phyloP scores from a whole-genome alignment of 2,113 vertebrate species.

The Taurulus bubalis region DNA sequence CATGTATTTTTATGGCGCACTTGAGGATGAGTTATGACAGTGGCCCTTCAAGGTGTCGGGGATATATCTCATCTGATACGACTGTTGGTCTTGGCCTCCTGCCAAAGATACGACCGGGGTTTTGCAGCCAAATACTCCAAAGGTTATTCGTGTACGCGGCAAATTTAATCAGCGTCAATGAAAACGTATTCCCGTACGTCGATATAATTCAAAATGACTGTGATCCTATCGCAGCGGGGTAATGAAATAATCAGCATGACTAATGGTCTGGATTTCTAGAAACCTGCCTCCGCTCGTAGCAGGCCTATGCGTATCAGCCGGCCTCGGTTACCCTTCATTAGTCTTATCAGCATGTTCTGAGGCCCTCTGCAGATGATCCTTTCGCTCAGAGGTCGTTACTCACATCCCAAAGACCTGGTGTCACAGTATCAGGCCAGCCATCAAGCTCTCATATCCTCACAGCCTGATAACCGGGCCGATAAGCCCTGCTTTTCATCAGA shows the following conservation, averaged over 20 bases:
- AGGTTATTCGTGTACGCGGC: slow-evolving; percentile 36
- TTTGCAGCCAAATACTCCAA: slow-evolving; percentile 17
- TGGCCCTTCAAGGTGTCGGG: slow-evolving; percentile 40
- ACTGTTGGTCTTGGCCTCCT: slow-evolving; percentile 45
- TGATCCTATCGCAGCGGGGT: slow-evolving; percentile 25
- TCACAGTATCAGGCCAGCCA: slow-evolving; percentile 63
- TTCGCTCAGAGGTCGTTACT: slow-evolving; percentile 53
- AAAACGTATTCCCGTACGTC: slow-evolving; percentile 10
- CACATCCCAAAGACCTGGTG: slow-evolving; percentile 39
- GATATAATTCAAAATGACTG: slow-evolving; percentile 40
- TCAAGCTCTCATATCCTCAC: slow-evolving; percentile 70
- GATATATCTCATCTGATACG: slow-evolving; percentile 41
- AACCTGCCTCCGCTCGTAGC: slow-evolving; percentile 28
- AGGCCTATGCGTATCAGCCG: slow-evolving; percentile 35
- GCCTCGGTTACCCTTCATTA: slow-evolving; percentile 65
- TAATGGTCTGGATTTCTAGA: slow-evolving; percentile 41
- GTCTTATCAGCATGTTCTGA: slow-evolving; percentile 64
- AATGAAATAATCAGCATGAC: slow-evolving; percentile 58
- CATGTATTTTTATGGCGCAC: slow-evolving; percentile 40
- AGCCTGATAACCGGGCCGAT: slow-evolving; percentile 48
- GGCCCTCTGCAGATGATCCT: slow-evolving; percentile 38
- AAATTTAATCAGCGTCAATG: slow-evolving; percentile 48
- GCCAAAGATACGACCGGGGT: slow-evolving; percentile 34
- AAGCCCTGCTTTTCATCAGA: slow-evolving; percentile 19
- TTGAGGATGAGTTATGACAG: slow-evolving; percentile 49